Evolutionary conservation across 2,888 invertebrate genomes (phyloP), one percentile per base, ranked within the genome.

Genomic region (Osmoderma eremita): DNA sequence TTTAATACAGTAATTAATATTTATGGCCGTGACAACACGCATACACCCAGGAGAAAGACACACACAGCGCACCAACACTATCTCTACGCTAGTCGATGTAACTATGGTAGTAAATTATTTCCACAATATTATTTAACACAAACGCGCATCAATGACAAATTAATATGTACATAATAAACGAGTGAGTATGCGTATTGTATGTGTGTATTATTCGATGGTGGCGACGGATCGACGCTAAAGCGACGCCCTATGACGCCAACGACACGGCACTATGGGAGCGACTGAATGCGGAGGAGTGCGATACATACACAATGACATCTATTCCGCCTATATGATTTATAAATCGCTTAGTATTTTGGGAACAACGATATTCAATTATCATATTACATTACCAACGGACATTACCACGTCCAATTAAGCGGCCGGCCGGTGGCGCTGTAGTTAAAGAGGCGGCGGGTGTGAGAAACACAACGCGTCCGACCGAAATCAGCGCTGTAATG

Each of bases 311-410:
- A 58, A 58, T 24, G 58, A 58, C 58, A 58, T 58, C n/a, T n/a
- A n/a, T n/a, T n/a, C 45, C 45, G 58, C 36, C 36, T 30, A 30
- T n/a, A n/a, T 58, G 58, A 58, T 58, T 58, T 58, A 58, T 58
- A 58, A 58, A 58, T 58, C 58, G 45, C 17, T 10, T 30, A 30
- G 45, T 58, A 58, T 58, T 58, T 58, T 45, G 45, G 58, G 24
- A 58, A 58, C 42, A 42, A 58, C 58, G 45, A 58, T 58, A 58
- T 58, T 58, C 58, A 58, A 58, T 58, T 58, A 58, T 58, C 58
- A 58, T 58, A 58, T 58, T 58, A 58, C 45, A 58, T 45, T 58
- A 58, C 39, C 45, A 30, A 10, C 30, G 30, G 30, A 45, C 22
- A 45, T 42, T 58, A 58, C 58, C 30, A n/a, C 61, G 63, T 51